phyloP scores from a whole-genome alignment of 1,140 invertebrate genomes.

The Bombus waltoni region DNA sequence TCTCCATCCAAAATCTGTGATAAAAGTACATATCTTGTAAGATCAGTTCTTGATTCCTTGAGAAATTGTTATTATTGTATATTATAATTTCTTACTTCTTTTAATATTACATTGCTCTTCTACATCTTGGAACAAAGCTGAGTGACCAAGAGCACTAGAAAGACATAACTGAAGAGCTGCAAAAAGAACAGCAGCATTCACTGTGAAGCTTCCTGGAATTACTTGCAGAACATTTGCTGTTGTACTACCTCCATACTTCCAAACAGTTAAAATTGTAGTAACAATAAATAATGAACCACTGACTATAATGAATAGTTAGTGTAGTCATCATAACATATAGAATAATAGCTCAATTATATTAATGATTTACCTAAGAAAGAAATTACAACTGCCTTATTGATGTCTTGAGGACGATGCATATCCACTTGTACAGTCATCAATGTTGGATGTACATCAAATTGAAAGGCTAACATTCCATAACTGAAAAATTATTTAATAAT shows the following conservation, averaged over 20 bases:
- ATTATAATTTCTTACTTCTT: slow-evolving; percentile 80
- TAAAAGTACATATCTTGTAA: background rate
- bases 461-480: slow-evolving; percentile 81
- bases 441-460: slow-evolving; percentile 92
- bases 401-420: slow-evolving; percentile 87
- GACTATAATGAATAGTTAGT: slow-evolving; percentile 71
- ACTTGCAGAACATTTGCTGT: slow-evolving; percentile 84
- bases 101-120: slow-evolving; percentile 85
- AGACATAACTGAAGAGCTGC: slow-evolving; percentile 89
- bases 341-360: background rate
- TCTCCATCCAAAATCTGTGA: slow-evolving; percentile 91
- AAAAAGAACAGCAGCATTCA: slow-evolving; percentile 86
- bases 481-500: slow-evolving; percentile 52
- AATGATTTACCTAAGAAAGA: slow-evolving; percentile 84
- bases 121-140: slow-evolving; percentile 89
- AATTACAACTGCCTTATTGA: slow-evolving; percentile 85
- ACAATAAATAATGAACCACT: slow-evolving; percentile 86
- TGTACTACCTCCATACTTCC: slow-evolving; percentile 84
- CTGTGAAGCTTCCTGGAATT: slow-evolving; percentile 84
- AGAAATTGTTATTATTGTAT: background rate
- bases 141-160: slow-evolving; percentile 89
- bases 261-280: slow-evolving; percentile 85
- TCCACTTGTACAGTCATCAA: slow-evolving; percentile 91
- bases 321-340: slow-evolving; percentile 2
- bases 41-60: background rate